Evolutionary conservation across 1,140 invertebrate genomes (phyloP).

Genomic region (Drosophila nebulosa): DNA sequence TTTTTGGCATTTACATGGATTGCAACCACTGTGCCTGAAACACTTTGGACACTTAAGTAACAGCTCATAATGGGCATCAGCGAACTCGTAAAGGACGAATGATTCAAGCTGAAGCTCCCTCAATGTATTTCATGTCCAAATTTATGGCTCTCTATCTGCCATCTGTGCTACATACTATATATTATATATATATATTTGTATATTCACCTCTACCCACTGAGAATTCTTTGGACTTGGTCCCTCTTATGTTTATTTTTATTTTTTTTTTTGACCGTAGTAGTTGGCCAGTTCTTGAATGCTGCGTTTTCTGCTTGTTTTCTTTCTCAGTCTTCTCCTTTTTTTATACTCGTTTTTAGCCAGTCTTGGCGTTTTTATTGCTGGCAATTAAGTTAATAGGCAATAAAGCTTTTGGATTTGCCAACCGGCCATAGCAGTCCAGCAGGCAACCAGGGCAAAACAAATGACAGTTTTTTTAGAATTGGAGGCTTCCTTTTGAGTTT

Average conservation of each 20-base stretch:
- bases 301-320: constrained; percentile 13
- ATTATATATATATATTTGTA: background rate
- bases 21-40: constrained; percentile 12
- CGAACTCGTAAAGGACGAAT: constrained; percentile 59
- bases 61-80: constrained; percentile 55
- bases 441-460: background rate
- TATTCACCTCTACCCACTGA: background rate
- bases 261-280: constrained; percentile 25
- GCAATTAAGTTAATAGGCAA: constrained; percentile 71
- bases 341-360: constrained; percentile 29
- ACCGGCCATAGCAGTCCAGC: constrained; percentile 1
- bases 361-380: constrained; percentile 60
- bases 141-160: constrained; percentile 35
- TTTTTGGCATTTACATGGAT: constrained; percentile 16
- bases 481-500: no score
- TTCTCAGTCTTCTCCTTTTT: background rate
- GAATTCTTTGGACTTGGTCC: background rate
- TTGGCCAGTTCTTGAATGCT: constrained; percentile 38
- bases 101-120: constrained; percentile 36
- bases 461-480: no score
- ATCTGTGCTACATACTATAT: constrained; percentile 28
- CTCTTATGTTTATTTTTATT: background rate
- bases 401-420: constrained; percentile 60
- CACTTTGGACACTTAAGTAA: constrained; percentile 41
- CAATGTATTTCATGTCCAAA: constrained; percentile 39